Percentiles rank a stretch among this genome's conserved stretches.
Evolutionary conservation across 1,140 invertebrate species (phyloP).

Genomic region (Aphis craccivora): DNA sequence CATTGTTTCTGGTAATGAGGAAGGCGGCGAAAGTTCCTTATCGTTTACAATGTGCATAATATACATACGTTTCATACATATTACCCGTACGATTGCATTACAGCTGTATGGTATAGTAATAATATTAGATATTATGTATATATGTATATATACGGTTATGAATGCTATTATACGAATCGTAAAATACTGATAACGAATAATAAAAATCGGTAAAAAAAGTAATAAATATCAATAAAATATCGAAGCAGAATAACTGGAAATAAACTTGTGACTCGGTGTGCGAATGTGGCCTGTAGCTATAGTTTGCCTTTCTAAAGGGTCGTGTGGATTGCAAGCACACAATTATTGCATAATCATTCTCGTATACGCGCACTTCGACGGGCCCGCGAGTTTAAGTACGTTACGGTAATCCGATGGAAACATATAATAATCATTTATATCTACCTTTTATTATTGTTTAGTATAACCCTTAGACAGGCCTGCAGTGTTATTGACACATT

Average conservation of each 20-base stretch:
- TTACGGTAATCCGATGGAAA: background rate
- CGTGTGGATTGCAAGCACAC: background rate
- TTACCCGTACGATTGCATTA: background rate
- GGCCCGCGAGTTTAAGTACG: too few species aligned
- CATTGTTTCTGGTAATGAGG: slow-evolving; percentile 54
- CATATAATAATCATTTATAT: background rate
- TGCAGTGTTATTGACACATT: background rate
- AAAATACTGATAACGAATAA: slow-evolving; percentile 9
- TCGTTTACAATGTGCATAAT: background rate
- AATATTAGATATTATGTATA: background rate
- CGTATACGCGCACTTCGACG: background rate
- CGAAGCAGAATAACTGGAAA: slow-evolving; percentile 32
- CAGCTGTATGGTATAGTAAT: background rate
- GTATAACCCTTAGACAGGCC: background rate
- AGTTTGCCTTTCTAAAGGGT: slow-evolving; percentile 41
- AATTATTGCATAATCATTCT: background rate
- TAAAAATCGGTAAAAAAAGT: background rate
- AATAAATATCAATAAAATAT: slow-evolving; percentile 30
- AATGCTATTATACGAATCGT: background rate
- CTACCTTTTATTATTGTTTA: background rate
- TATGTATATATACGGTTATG: background rate
- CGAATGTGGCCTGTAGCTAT: background rate
- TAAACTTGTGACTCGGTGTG: background rate
- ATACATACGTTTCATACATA: background rate
- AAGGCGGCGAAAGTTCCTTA: slow-evolving; percentile 39